Evolutionary conservation across 1,140 invertebrate species (phyloP).

Genomic region (Acyrthosiphon pisum): DNA sequence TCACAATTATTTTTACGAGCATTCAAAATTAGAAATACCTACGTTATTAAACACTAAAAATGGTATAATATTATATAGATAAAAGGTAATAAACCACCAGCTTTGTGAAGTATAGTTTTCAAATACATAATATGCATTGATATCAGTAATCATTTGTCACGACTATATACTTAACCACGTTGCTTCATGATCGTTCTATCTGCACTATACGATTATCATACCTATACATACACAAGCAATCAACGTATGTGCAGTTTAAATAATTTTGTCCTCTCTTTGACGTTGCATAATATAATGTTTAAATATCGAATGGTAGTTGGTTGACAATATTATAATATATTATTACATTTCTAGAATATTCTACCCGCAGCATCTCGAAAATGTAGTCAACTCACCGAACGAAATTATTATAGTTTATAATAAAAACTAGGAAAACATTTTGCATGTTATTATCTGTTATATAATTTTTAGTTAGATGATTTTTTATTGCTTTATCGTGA

Average conservation of each 20-base stretch:
- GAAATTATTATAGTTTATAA: background rate
- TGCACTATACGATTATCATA: background rate
- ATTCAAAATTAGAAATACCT: background rate
- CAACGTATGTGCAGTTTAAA: background rate
- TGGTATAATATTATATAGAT: background rate
- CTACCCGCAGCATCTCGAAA: background rate
- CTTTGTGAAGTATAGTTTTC: background rate
- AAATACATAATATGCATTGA: background rate
- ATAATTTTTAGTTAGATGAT: background rate
- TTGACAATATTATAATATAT: background rate
- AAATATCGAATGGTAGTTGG: background rate
- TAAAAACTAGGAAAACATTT: background rate
- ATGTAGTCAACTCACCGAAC: background rate
- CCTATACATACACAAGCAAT: background rate
- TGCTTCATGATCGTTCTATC: background rate
- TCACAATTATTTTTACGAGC: background rate
- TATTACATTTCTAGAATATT: background rate
- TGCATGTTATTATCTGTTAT: background rate
- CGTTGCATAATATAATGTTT: background rate
- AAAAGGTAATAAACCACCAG: background rate
- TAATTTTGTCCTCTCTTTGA: background rate
- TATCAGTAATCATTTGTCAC: background rate
- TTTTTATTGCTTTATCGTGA: background rate
- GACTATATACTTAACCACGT: background rate
- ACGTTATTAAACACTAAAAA: background rate